Base-by-base conservation (phyloP, 1,140 invertebrate species). In the Drosophila parabipectinata region DNA sequence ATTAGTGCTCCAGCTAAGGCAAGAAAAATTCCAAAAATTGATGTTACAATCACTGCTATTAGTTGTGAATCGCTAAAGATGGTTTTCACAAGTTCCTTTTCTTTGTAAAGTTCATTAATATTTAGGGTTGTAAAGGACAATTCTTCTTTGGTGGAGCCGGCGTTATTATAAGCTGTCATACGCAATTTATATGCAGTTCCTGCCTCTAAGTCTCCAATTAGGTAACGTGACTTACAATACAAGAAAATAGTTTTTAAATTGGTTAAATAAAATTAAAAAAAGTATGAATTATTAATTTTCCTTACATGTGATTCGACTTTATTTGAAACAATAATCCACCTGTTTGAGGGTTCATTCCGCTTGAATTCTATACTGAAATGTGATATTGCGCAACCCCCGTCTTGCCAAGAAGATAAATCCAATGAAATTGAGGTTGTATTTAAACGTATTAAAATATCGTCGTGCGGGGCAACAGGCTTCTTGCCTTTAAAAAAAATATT, bases 101-200 rank as follows among this genome's bases (percentile, higher is more conserved):
- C 1, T 66, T 44, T 84, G 80, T 87, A 93, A 93, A 93, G 32
- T 64, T 94, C 94, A 59, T 80, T 91, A 62, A 92, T 84, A 62
- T 92, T 93, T 39, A 94, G 92, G 9, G 95, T 96, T 34, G 93
- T 93, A 91, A 96, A 95, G 69, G 93, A 92, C 78, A 95, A 95
- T 69, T 95, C 93, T 56, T 93, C 93, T 41, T 94, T 93, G 15
- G 94, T 95, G 28, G 94, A 94, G 2, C 96, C 96, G 7, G 95
- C 95, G 82, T 95, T 94, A 89, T 96, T 96, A 73, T 94, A 93
- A 9, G 95, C 95, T 8, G 93, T 94, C 5, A 96, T 93, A 39
- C 94, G 92, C 53, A 96, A 92, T 56, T 93, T 93, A 83, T 96
- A 96, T 73, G 94, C 93, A 4, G 94, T 94, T 9, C 93, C 94